These are phyloP conservation scores for Hipparchia semele DNA, from an alignment of 2,888 invertebrate genomes.

Conservation along the genomic window DNA sequence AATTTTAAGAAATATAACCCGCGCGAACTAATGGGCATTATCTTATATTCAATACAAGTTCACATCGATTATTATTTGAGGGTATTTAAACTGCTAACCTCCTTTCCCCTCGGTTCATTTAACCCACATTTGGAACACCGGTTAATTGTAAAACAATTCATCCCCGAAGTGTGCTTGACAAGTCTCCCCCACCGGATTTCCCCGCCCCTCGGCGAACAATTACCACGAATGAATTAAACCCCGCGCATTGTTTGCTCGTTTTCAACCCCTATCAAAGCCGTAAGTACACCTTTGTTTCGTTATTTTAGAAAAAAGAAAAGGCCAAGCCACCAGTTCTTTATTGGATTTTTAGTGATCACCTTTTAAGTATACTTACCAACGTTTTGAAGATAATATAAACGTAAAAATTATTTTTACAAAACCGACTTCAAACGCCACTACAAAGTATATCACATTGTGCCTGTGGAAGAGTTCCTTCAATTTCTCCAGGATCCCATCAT, in stretches of 20 bases:
- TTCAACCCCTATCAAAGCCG: conserved; percentile 29
- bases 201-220: conserved; percentile 18
- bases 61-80: too few relatives aligned
- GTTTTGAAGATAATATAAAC: too few relatives aligned
- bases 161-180: conserved; percentile 19
- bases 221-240: conserved; percentile 21
- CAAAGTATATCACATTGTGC: too few relatives aligned
- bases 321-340: conserved; percentile 17
- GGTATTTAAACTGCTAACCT: not conserved
- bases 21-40: too few relatives aligned
- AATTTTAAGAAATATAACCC: too few relatives aligned
- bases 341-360: not conserved
- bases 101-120: not conserved
- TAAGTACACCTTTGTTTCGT: conserved; percentile 26
- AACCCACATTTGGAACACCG: not conserved
- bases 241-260: conserved; percentile 14
- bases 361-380: too few relatives aligned
- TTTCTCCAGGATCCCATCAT: too few relatives aligned
- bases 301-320: conserved; percentile 30
- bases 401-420: too few relatives aligned
- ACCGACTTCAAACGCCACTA: too few relatives aligned
- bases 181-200: conserved; percentile 4
- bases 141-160: conserved; percentile 17
- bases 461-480: too few relatives aligned
- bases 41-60: too few relatives aligned